Base-by-base conservation (phyloP, 2,797 vertebrate genomes). In the Pteropus rufus region DNA sequence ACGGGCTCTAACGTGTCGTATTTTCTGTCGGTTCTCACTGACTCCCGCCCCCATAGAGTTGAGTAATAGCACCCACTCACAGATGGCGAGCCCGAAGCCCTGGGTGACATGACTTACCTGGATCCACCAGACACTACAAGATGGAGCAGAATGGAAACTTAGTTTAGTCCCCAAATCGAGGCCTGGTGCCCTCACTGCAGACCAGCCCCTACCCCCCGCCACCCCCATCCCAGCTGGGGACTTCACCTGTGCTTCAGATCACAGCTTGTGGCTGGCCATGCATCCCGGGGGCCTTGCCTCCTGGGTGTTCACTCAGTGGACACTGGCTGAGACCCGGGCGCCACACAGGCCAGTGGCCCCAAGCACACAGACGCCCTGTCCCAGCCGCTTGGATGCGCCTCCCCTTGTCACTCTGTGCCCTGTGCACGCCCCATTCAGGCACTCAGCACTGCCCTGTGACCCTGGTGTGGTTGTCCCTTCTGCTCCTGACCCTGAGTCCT, bases 371-470 rank as follows among this genome's bases (percentile, higher is more conserved):
- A 36, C 8, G 10, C 36, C 31, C 39, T 69, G 7, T 75, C 49
- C n/a, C 16, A 31, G 73, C 34, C 14, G 0, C 23, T 16, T 23
- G 4, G 14, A 16, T 0, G 0, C 0, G 7, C 12, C 41, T 49
- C 49, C 49, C n/a, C 34, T 24, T 16, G 44, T 65, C 80, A 39
- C 49, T 24, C 9, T 1, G 3, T 4, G 26, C 26, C 16, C 39
- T 10, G 36, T 16, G 10, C 14, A 23, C 2, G 5, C 5, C 5
- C 54, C 24, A 34, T 3, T 4, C 31, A 24, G 58, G 49, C 11
- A 1, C 7, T 41, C 46, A 5, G 34, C 49, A 49, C 41, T n/a
- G 3, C 39, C n/a, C 21, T n/a, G 26, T 49, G 64, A 69, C 54
- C 65, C 52, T 15, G 19, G 5, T 0, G 19, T 34, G 49, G 34